Conservation (phyloP, 2,113 vertebrate genomes). For the Scomber colias region DNA sequence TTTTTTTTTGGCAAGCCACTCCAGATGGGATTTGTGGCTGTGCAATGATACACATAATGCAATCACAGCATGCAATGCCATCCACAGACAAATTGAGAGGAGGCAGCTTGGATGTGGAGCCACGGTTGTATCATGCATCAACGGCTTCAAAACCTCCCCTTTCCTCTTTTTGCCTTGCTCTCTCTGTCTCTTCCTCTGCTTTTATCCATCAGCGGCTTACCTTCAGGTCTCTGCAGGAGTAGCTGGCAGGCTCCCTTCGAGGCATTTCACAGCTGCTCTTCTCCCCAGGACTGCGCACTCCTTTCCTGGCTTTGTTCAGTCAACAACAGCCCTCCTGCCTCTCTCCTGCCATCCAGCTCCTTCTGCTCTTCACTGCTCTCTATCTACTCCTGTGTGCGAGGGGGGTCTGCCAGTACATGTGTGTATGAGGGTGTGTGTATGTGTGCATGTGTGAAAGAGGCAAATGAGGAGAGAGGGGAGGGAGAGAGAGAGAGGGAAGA, state of each 20-base stretch:
- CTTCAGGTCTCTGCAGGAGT: conserved; percentile 82
- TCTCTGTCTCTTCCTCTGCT: conserved; percentile 36
- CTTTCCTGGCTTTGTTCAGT: conserved; percentile 75
- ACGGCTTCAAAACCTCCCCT: conserved; percentile 48
- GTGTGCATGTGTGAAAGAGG: not conserved
- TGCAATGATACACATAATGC: conserved; percentile 48
- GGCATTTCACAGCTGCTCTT: conserved; percentile 80
- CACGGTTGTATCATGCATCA: conserved; percentile 59
- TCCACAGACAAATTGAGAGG: conserved; percentile 54
- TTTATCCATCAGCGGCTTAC: conserved; percentile 70
- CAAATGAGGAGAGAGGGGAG: conserved; percentile 11
- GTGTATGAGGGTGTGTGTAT: not conserved
- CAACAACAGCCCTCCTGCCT: conserved; percentile 69
- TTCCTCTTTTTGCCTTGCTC: conserved; percentile 24
- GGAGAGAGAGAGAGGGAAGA: conserved; percentile 46
- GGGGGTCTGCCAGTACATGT: conserved; percentile 63
- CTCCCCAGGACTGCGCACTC: conserved; percentile 72
- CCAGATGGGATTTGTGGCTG: conserved; percentile 43
- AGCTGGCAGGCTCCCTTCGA: conserved; percentile 75
- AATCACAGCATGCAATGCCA: conserved; percentile 57
- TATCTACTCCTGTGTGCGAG: conserved; percentile 75
- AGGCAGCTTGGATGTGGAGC: conserved; percentile 28
- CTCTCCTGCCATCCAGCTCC: conserved; percentile 73
- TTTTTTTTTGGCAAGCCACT: conserved; percentile 32
- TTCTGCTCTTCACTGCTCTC: conserved; percentile 76